Evolutionary conservation across 2,113 vertebrate genomes (phyloP).

Genomic region (Hippocampus comes): DNA sequence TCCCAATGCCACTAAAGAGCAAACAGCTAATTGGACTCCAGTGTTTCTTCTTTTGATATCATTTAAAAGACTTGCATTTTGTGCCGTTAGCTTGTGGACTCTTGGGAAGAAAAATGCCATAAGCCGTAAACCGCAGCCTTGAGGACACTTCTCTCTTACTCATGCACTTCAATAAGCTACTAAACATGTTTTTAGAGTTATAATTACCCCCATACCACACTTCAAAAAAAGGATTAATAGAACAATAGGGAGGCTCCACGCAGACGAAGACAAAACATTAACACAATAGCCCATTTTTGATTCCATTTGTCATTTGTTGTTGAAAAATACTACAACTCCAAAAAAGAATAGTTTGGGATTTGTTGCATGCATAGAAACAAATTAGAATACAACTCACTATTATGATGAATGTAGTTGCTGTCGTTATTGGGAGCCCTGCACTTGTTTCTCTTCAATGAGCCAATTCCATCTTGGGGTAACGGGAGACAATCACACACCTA

Average conservation of each 20-base stretch:
- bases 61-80: constrained; percentile 24
- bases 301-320: background rate
- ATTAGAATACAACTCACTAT: no score
- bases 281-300: background rate
- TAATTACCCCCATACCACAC: constrained; percentile 6
- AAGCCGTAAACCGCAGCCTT: constrained; percentile 1
- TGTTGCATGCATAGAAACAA: no score
- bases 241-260: background rate
- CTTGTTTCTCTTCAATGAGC: no score
- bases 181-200: constrained; percentile 9
- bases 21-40: constrained; percentile 61
- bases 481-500: no score
- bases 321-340: background rate
- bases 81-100: constrained; percentile 5
- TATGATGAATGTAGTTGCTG: no score
- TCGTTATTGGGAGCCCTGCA: no score
- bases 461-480: no score
- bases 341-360: background rate
- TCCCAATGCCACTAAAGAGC: constrained; percentile 33
- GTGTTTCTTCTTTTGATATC: constrained; percentile 38
- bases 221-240: constrained; percentile 5
- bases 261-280: background rate
- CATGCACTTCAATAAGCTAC: background rate
- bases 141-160: constrained; percentile 9
- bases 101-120: constrained; percentile 7